Percentiles rank a stretch among this genome's conserved stretches.
phyloP scores from a whole-genome alignment of 2,113 vertebrate species.

The Copsychus sechellarum region DNA sequence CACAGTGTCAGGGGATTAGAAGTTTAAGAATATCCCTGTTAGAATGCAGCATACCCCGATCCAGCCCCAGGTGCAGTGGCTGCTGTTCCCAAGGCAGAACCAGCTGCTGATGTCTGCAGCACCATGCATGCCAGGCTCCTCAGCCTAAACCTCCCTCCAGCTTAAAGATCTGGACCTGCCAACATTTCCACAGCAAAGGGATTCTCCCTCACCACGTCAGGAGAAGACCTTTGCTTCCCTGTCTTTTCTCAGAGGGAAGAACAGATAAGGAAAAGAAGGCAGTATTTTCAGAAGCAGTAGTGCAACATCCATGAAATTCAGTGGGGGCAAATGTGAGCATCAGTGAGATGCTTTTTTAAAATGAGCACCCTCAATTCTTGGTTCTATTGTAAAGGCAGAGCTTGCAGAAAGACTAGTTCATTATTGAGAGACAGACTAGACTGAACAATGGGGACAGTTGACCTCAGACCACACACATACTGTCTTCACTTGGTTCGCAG shows the following conservation, averaged over 20 bases:
- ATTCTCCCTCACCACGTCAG: fast-evolving
- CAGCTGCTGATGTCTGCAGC: neutral
- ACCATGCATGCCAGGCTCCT: neutral
- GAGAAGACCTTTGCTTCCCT: neutral
- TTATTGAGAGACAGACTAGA: neutral
- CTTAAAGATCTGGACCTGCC: neutral
- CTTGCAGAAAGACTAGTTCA: neutral
- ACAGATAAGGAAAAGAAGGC: neutral
- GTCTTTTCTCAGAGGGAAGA: neutral
- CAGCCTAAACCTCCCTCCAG: neutral
- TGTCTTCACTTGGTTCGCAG: neutral
- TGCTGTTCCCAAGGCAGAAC: neutral
- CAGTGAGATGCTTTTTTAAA: neutral
- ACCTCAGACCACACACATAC: conserved; percentile 43
- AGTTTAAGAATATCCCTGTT: neutral
- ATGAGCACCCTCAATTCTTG: neutral
- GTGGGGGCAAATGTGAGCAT: neutral
- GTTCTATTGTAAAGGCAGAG: neutral
- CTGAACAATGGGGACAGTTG: neutral
- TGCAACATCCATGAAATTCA: neutral
- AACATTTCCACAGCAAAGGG: neutral
- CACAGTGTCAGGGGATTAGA: neutral
- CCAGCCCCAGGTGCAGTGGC: neutral
- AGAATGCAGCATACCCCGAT: neutral
- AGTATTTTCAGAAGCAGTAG: neutral